phyloP scores from a whole-genome alignment of 2,797 vertebrate species.

The Scolopax rusticola region DNA sequence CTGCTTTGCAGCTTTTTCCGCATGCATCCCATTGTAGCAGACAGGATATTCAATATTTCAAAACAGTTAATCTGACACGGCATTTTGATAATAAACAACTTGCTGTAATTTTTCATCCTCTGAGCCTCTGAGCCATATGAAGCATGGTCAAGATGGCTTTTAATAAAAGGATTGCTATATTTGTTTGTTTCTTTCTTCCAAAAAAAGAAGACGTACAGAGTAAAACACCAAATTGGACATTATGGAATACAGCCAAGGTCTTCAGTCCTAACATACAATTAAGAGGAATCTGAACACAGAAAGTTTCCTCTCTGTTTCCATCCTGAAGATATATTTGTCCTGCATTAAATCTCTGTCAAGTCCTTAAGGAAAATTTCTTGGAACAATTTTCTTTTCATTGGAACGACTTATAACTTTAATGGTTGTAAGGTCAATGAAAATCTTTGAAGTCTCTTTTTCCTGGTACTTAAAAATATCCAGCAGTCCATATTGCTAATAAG shows the following conservation, averaged over 20 bases:
- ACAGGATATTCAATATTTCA: constrained; percentile 19
- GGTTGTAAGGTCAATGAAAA: constrained; percentile 53
- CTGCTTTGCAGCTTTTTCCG: background rate
- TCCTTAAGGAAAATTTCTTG: constrained; percentile 48
- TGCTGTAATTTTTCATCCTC: constrained; percentile 31
- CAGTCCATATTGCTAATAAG: background rate
- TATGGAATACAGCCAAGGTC: background rate
- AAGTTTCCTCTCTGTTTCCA: background rate
- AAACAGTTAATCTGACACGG: constrained; percentile 7
- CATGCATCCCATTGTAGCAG: background rate
- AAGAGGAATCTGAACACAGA: constrained; percentile 5
- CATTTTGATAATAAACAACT: constrained; percentile 49
- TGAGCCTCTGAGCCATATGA: background rate
- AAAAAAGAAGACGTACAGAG: background rate
- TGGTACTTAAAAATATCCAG: constrained; percentile 59
- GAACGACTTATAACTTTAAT: constrained; percentile 37
- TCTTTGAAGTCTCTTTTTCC: constrained; percentile 48
- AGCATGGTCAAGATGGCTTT: constrained; percentile 39
- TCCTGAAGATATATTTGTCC: constrained; percentile 37
- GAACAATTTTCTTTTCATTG: constrained; percentile 50
- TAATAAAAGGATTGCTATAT: constrained; percentile 17
- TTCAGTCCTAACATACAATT: background rate
- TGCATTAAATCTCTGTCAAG: constrained; percentile 44
- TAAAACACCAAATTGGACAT: background rate
- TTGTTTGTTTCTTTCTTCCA: background rate